Evolutionary conservation across 2,797 vertebrate genomes (phyloP).

Genomic region (Myotis pilosus): DNA sequence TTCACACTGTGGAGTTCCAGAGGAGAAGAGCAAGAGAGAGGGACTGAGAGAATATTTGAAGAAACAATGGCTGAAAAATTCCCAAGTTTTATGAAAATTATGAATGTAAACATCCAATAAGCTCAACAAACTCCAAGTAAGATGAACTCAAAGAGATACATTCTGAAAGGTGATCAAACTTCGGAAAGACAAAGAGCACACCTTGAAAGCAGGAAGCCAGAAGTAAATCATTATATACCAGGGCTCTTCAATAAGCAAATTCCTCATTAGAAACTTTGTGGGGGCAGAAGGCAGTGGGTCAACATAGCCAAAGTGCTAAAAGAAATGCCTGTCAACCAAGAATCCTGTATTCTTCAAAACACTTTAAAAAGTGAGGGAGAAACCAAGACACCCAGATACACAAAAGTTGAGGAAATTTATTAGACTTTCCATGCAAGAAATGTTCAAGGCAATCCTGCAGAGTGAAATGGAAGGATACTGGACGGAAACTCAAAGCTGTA

Average conservation of each 20-base stretch:
- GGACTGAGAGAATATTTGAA: not conserved
- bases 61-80: not conserved
- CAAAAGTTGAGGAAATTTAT: not conserved
- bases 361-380: not conserved
- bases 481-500: not conserved
- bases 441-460: not conserved
- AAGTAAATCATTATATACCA: not conserved
- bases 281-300: not conserved
- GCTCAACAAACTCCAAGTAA: not conserved
- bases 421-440: not conserved
- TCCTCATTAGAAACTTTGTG: not conserved
- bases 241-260: not conserved
- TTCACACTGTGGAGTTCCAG: not conserved
- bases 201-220: not conserved
- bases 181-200: not conserved
- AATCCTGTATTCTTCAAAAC: not conserved
- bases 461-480: not conserved
- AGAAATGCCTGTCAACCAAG: not conserved
- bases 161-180: not conserved
- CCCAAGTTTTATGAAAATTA: not conserved
- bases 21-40: not conserved
- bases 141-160: not conserved
- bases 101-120: not conserved
- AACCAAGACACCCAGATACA: not conserved
- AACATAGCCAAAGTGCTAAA: not conserved